Evolutionary conservation across 2,113 vertebrate genomes (phyloP).

Genomic region (Phrynosoma blainvillii): DNA sequence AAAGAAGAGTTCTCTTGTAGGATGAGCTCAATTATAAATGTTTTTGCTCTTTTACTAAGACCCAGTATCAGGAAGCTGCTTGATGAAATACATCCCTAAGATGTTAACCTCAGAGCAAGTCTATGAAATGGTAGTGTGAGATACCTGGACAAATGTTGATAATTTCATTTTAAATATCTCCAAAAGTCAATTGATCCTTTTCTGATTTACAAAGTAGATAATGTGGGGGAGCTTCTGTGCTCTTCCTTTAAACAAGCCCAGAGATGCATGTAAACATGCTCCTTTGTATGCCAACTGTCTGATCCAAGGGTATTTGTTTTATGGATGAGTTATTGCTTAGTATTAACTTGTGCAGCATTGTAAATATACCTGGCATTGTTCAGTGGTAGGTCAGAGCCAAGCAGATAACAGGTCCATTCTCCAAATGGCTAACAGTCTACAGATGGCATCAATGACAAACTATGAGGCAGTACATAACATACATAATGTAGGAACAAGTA

Average conservation of each 20-base stretch:
- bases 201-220: conserved; percentile 40
- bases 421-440: background rate
- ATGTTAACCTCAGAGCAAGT: conserved; percentile 44
- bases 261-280: conserved; percentile 11
- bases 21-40: conserved; percentile 75
- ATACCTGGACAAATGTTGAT: conserved; percentile 50
- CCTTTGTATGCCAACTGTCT: conserved; percentile 32
- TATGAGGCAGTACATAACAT: background rate
- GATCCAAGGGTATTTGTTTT: conserved; percentile 39
- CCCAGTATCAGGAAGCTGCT: conserved; percentile 64
- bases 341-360: conserved; percentile 17
- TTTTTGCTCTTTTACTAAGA: conserved; percentile 56
- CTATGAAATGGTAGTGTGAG: conserved; percentile 50
- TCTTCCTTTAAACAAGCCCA: conserved; percentile 10
- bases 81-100: conserved; percentile 53
- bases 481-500: conserved; percentile 37
- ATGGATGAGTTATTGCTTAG: conserved; percentile 53
- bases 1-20: conserved; percentile 69
- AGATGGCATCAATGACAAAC: conserved; percentile 19
- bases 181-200: conserved; percentile 61
- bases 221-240: conserved; percentile 29
- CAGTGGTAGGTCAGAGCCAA: conserved; percentile 33
- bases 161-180: conserved; percentile 64
- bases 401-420: conserved; percentile 34
- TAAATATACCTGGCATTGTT: conserved; percentile 50